Conservation (phyloP, 2,888 invertebrate species). For the Lumbricus terrestris region DNA sequence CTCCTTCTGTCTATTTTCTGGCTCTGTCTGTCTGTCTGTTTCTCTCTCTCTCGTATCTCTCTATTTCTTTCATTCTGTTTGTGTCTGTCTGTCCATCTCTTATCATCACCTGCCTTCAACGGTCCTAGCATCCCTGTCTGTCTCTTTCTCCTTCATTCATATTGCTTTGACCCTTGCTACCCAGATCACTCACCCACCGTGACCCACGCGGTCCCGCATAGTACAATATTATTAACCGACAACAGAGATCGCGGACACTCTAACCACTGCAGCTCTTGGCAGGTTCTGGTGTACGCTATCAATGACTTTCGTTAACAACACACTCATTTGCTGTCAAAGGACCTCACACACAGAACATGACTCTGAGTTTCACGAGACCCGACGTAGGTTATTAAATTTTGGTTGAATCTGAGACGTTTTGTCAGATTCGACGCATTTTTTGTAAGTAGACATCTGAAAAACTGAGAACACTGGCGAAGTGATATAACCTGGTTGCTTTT, state of each 20-base stretch:
- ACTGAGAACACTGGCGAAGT: no score
- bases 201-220: not conserved
- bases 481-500: no score
- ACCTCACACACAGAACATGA: not conserved
- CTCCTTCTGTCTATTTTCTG: not conserved
- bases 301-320: not conserved
- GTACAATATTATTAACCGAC: not conserved
- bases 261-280: not conserved
- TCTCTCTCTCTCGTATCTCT: not conserved
- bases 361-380: not conserved
- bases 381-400: not conserved
- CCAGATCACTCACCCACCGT: not conserved
- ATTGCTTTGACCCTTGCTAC: not conserved
- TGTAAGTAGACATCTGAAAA: no score
- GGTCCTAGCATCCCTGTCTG: not conserved
- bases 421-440: not conserved
- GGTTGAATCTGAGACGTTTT: not conserved
- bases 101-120: not conserved
- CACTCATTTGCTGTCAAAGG: not conserved
- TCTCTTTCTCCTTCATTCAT: not conserved
- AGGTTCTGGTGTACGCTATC: not conserved
- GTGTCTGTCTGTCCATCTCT: not conserved
- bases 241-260: no score
- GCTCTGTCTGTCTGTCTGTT: not conserved
- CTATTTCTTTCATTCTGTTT: no score